Conservation (phyloP, 2,888 invertebrate genomes). For the Molanna angustata region DNA sequence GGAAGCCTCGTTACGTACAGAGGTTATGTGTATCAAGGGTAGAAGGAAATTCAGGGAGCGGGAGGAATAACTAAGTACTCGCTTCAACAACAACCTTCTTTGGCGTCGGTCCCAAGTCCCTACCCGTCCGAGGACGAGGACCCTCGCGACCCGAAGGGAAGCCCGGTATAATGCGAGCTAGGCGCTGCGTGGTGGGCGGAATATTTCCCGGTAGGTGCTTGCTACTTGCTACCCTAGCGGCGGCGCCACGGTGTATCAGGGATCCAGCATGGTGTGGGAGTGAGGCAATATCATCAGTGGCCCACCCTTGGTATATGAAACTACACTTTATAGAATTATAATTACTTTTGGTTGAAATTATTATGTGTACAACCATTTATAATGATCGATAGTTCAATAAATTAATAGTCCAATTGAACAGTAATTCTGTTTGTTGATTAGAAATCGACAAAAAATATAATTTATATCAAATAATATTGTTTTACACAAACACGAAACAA, state of each 20-base stretch:
- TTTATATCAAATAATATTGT: no score
- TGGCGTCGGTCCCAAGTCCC: conserved; percentile 27
- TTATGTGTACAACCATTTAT: no score
- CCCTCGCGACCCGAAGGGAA: conserved; percentile 28
- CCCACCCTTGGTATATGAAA: not conserved
- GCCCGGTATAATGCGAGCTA: conserved; percentile 26
- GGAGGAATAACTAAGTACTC: conserved; percentile 20
- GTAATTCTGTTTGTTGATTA: no score
- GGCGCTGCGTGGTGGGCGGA: conserved; percentile 6
- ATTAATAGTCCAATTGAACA: no score
- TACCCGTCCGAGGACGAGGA: conserved; percentile 21
- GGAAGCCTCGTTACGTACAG: not conserved
- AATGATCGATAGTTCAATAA: no score
- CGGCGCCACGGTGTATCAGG: conserved; percentile 12
- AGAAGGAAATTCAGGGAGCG: conserved; percentile 6
- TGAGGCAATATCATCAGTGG: no score
- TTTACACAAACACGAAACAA: no score
- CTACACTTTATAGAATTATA: no score
- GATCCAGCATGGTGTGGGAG: not conserved
- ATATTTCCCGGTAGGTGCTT: conserved; percentile 4
- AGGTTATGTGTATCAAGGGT: conserved; percentile 7
- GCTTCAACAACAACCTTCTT: conserved; percentile 24
- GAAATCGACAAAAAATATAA: no score
- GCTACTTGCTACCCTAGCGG: no score
- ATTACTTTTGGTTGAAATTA: no score